Percentiles rank a stretch among this genome's conserved stretches.
phyloP scores from a whole-genome alignment of 2,113 vertebrate species.

The Carassius auratus region DNA sequence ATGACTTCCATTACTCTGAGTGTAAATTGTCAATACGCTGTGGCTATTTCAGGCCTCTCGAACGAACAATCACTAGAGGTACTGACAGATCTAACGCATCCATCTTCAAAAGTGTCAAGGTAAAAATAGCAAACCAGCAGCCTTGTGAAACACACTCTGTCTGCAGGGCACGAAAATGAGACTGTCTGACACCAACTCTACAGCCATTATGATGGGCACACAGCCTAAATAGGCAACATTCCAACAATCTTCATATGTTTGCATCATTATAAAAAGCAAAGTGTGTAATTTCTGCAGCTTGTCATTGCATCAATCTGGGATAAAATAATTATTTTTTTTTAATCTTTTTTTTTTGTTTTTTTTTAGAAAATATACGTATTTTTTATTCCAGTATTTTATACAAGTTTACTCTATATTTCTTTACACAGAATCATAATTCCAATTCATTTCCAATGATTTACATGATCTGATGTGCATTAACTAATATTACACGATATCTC shows the following conservation, averaged over 20 bases:
- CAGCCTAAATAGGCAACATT: background rate
- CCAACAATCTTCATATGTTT: background rate
- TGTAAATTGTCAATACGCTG: constrained; percentile 12
- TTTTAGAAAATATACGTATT: no score
- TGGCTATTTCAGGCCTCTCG: constrained; percentile 1
- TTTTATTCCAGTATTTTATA: no score
- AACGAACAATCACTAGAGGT: constrained; percentile 8
- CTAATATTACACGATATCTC: no score
- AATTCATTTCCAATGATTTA: no score
- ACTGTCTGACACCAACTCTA: constrained; percentile 10
- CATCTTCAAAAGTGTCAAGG: constrained; percentile 30
- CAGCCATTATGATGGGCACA: background rate
- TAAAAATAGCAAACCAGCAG: constrained; percentile 17
- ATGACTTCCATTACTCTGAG: background rate
- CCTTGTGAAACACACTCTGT: background rate
- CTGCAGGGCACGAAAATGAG: constrained; percentile 4
- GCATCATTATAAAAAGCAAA: background rate
- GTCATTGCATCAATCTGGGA: background rate
- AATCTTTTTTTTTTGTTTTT: no score
- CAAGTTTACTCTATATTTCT: no score
- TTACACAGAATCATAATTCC: no score
- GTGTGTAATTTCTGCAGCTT: background rate
- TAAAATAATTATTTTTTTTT: background rate
- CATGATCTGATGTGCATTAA: no score
- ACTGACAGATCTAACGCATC: constrained; percentile 34